A percentile compares a stretch with the other conserved stretches of the same genome.
phyloP scores from a whole-genome alignment of 2,888 invertebrate species.

The Philonicus albiceps region DNA sequence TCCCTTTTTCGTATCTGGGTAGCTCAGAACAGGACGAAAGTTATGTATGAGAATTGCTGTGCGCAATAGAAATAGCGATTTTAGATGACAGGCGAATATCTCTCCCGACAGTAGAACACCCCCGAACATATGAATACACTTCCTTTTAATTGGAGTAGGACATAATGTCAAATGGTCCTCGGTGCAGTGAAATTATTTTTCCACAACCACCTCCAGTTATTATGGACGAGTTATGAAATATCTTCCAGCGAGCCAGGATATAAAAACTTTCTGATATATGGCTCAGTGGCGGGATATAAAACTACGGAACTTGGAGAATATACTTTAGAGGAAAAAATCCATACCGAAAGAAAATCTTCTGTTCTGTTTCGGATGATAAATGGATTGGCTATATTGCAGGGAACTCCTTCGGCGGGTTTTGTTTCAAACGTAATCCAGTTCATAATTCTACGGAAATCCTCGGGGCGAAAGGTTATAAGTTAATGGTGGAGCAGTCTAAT shows the following conservation, averaged over 20 bases:
- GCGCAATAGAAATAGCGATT: constrained; percentile 15
- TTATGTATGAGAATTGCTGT: background rate
- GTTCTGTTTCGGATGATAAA: constrained; percentile 37
- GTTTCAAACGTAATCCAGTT: constrained; percentile 33
- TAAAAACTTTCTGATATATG: constrained; percentile 39
- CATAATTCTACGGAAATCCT: constrained; percentile 30
- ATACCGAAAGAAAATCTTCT: constrained; percentile 8
- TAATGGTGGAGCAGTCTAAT: constrained; percentile 15
- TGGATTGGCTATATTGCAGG: constrained; percentile 35
- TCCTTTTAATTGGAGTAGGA: constrained; percentile 24
- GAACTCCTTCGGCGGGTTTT: background rate
- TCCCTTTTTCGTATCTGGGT: background rate
- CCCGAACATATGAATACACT: constrained; percentile 24
- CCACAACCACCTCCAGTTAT: background rate
- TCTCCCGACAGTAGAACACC: background rate
- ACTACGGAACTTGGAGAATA: constrained; percentile 31
- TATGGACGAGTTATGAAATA: constrained; percentile 38
- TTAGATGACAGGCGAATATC: background rate
- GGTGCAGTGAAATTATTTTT: constrained; percentile 5
- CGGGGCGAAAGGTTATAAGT: constrained; percentile 24
- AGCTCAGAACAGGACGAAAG: background rate
- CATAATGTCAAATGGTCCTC: constrained; percentile 20
- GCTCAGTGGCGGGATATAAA: constrained; percentile 33
- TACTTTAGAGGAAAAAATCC: background rate
- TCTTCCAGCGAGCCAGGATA: background rate